A percentile compares a stretch with the other conserved stretches of the same genome.
Evolutionary conservation across 2,113 vertebrate species (phyloP).

Genomic region (Hemiprocne comata): DNA sequence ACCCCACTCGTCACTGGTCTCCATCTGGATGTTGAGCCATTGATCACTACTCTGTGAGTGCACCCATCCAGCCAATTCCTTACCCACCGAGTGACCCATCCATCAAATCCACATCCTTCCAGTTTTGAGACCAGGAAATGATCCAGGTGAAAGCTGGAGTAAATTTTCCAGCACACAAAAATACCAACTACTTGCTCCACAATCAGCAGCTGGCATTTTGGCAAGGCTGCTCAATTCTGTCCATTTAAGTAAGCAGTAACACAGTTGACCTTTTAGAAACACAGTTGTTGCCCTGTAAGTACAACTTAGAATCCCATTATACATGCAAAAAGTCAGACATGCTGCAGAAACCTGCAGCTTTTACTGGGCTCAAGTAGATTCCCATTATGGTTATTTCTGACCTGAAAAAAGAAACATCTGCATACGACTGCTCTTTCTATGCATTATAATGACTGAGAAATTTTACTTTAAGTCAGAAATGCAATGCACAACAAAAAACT

Average conservation of each 20-base stretch:
- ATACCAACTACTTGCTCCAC: neutral
- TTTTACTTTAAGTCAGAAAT: neutral
- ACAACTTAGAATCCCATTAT: neutral
- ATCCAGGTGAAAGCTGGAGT: neutral
- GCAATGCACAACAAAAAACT: neutral
- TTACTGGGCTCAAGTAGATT: neutral
- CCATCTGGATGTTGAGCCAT: no score
- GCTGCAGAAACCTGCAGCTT: neutral
- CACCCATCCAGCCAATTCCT: no score
- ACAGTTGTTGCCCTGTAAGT: neutral
- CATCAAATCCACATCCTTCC: no score
- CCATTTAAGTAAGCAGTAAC: neutral
- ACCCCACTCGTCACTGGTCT: no score
- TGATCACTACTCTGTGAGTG: no score
- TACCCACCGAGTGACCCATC: no score
- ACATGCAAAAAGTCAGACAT: neutral
- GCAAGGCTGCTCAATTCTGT: neutral
- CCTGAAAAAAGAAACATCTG: neutral
- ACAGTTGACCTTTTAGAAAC: neutral
- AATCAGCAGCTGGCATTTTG: neutral
- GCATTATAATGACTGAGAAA: neutral
- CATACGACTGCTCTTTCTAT: neutral
- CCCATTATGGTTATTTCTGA: neutral
- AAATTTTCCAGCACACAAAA: neutral
- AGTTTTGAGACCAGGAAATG: no score